Percentiles rank a stretch among this genome's conserved stretches.
Conservation (phyloP, 1,140 invertebrate genomes). For the Ericerus pela region DNA sequence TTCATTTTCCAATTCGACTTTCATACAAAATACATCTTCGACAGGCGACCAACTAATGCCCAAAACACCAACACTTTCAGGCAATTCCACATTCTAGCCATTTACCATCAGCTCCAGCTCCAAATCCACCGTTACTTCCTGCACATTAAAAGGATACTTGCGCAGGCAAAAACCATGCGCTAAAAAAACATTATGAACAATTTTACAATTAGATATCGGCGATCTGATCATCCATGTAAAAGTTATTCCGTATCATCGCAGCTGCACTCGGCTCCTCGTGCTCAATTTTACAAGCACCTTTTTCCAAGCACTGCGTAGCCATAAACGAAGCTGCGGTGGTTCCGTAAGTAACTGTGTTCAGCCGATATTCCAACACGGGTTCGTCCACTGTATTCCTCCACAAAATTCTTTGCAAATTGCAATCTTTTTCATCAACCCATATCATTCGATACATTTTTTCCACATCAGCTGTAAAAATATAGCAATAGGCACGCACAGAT, state of each 20-base stretch:
- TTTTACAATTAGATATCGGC: constrained; percentile 21
- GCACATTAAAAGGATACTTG: neutral
- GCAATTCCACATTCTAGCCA: neutral
- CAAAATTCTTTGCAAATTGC: constrained; percentile 28
- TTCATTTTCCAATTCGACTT: neutral
- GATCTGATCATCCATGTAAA: constrained; percentile 31
- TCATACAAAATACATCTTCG: neutral
- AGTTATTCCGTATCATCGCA: constrained; percentile 22
- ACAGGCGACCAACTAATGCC: neutral
- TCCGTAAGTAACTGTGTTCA: constrained; percentile 22
- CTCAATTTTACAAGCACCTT: constrained; percentile 26
- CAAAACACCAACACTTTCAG: neutral
- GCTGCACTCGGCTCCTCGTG: constrained; percentile 23
- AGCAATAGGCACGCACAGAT: constrained; percentile 21
- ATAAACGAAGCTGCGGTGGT: constrained; percentile 19
- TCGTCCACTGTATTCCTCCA: constrained; percentile 25
- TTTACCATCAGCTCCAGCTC: too few relatives aligned
- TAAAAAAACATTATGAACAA: constrained; percentile 21
- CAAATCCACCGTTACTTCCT: neutral
- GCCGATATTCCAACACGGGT: constrained; percentile 16
- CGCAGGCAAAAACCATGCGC: constrained; percentile 19
- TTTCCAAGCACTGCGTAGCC: constrained; percentile 22
- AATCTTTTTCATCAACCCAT: constrained; percentile 19
- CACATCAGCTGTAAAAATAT: constrained; percentile 26
- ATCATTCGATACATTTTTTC: constrained; percentile 31